A percentile compares a stretch with the other conserved stretches of the same genome.
phyloP scores from a whole-genome alignment of 2,113 vertebrate genomes.

The Ptychochromis oligacanthus region DNA sequence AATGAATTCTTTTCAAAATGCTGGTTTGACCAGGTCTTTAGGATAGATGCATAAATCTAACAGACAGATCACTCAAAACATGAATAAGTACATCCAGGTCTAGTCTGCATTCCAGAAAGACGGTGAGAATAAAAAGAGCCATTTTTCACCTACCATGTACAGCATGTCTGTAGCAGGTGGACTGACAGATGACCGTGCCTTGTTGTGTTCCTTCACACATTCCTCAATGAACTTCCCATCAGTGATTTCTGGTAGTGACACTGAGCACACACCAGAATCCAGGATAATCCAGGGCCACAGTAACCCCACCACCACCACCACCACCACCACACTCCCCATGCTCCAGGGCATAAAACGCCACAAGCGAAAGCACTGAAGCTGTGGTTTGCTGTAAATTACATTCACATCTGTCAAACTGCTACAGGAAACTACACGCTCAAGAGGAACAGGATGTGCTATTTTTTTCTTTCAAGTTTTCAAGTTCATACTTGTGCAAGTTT shows the following conservation, averaged over 20 bases:
- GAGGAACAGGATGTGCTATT: constrained; percentile 19
- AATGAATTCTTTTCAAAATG: too few relatives aligned
- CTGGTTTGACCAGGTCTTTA: too few relatives aligned
- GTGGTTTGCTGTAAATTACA: not conserved
- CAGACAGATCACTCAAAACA: not conserved
- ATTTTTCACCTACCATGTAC: constrained; percentile 67
- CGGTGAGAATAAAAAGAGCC: not conserved
- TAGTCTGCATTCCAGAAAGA: not conserved
- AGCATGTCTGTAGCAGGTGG: constrained; percentile 68
- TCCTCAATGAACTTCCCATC: constrained; percentile 50
- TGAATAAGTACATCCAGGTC: not conserved
- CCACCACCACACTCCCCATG: not conserved
- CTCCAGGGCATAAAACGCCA: not conserved
- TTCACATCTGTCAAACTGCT: not conserved
- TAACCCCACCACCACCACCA: fast-evolving
- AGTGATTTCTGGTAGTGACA: constrained; percentile 49
- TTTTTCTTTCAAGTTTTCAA: too few relatives aligned
- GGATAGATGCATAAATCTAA: not conserved
- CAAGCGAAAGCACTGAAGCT: not conserved
- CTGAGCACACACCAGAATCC: not conserved
- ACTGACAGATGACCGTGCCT: constrained; percentile 13
- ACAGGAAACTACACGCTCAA: constrained; percentile 23
- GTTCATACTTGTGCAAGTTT: too few relatives aligned
- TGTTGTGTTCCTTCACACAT: constrained; percentile 68
- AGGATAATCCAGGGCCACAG: constrained; percentile 25